Conservation (phyloP, 2,797 vertebrate species). For the Siniperca undulata region DNA sequence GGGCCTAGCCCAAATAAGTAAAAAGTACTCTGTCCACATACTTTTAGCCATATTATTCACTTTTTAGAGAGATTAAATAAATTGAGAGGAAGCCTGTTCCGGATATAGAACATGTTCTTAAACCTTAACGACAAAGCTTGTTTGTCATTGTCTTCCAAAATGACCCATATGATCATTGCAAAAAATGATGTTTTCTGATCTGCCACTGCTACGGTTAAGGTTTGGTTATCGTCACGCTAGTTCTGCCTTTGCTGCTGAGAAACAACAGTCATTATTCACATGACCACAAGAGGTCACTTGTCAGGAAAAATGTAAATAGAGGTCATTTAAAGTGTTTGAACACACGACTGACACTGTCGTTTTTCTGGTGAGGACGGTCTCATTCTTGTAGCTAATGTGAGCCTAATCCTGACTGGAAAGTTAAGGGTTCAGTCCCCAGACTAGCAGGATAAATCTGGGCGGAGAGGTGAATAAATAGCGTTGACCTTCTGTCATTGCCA, state of each 20-base stretch:
- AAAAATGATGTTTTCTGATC: neutral
- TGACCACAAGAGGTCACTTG: too few species aligned
- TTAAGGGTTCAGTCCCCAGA: too few species aligned
- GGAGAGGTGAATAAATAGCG: neutral
- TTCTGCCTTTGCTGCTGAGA: neutral
- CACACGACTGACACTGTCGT: too few species aligned
- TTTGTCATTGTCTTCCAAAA: neutral
- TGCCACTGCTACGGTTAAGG: too few species aligned
- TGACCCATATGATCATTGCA: neutral
- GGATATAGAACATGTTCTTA: neutral
- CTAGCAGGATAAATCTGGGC: neutral
- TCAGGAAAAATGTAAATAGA: too few species aligned
- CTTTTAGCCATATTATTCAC: neutral
- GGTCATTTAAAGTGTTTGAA: too few species aligned
- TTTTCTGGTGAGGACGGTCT: too few species aligned
- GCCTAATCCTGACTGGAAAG: neutral
- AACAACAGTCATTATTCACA: neutral
- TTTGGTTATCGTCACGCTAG: neutral
- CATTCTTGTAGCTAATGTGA: neutral
- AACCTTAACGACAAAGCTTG: neutral
- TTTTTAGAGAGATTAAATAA: neutral
- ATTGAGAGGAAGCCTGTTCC: neutral
- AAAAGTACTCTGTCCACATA: neutral
- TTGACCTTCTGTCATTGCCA: neutral
- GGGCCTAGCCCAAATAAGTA: neutral